Conservation (phyloP, 1,140 invertebrate genomes). For the Micrasema longulum region DNA sequence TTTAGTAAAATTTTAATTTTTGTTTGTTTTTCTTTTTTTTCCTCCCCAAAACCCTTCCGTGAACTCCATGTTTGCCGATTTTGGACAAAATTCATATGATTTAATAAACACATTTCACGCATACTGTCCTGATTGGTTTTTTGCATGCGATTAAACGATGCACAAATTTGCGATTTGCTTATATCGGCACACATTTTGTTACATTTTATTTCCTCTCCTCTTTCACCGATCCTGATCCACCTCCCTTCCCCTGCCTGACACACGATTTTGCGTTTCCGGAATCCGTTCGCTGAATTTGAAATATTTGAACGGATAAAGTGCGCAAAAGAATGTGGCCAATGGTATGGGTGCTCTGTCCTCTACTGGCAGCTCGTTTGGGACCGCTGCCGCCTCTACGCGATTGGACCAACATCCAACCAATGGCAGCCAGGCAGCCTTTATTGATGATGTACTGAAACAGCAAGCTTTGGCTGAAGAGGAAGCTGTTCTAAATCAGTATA, state of each 20-base stretch:
- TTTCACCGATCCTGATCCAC: not conserved
- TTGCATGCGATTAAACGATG: constrained; percentile 34
- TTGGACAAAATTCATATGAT: constrained; percentile 22
- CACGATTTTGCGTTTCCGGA: constrained; percentile 31
- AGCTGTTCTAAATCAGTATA: constrained; percentile 94
- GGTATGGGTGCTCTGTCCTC: constrained; percentile 90
- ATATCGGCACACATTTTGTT: constrained; percentile 47
- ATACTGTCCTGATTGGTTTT: constrained; percentile 34
- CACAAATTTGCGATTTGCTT: constrained; percentile 37
- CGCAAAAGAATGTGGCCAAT: constrained; percentile 89
- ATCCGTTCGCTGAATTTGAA: constrained; percentile 11
- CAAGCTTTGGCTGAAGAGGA: constrained; percentile 95
- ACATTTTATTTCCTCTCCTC: constrained; percentile 20
- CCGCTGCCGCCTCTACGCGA: constrained; percentile 80
- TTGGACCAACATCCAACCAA: constrained; percentile 75
- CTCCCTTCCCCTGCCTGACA: constrained; percentile 7
- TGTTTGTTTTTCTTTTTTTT: constrained; percentile 55
- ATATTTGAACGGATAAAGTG: constrained; percentile 67
- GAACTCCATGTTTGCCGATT: constrained; percentile 50
- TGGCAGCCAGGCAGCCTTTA: constrained; percentile 69
- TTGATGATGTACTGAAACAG: constrained; percentile 87
- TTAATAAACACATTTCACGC: constrained; percentile 17
- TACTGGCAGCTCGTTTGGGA: constrained; percentile 87
- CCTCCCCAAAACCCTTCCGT: constrained; percentile 43
- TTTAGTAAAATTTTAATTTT: constrained; percentile 54